Evolutionary conservation across 2,113 vertebrate genomes (phyloP), one percentile per base, ranked within the genome.

Genomic region (Vimba vimba): DNA sequence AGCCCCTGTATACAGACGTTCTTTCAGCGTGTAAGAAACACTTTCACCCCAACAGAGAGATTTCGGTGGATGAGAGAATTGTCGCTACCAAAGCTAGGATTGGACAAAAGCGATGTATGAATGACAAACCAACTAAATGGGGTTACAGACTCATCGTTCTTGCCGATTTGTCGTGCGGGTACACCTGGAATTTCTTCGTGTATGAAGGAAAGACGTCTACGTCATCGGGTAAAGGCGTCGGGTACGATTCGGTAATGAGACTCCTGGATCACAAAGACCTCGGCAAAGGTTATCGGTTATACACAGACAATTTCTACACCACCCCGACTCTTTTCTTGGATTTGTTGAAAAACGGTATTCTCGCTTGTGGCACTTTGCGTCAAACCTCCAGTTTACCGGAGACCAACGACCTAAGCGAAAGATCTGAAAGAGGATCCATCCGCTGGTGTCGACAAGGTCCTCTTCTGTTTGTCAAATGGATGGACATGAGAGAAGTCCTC

Each of bases 131-230:
- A 0, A 92, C 88, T 0, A 92, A 89, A 84, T 93, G 88, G 89
- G 93, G 91, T 0, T 92, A 90, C 23, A 94, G 91, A 88, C 88
- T 94, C 88, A 93, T 91, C 75, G 91, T 94, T 57, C 88, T 93
- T 59, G 92, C 91, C 0, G 93, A 94, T 64, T 92, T 90, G 0
- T 6, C 27, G 0, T 91, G 87, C 4, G 91, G 89, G 3, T 93
- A 94, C 87, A 94, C 92, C 6, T 59, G 90, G 12, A 93, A 94
- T 68, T 93, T 94, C 81, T 90, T 88, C 10, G 87, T 93, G 2
- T 92, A 93, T 2, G 86, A 45, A 0, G 92, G 92, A 9, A 91
- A 12, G 87, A 79, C 86, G 33, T 15, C 17, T 6, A 17, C 8
- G 0, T 27, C 69, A 5, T 25, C 33, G 0, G 90, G 91, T 9